phyloP scores from a whole-genome alignment of 2,888 invertebrate species.

The Xanthia togata region DNA sequence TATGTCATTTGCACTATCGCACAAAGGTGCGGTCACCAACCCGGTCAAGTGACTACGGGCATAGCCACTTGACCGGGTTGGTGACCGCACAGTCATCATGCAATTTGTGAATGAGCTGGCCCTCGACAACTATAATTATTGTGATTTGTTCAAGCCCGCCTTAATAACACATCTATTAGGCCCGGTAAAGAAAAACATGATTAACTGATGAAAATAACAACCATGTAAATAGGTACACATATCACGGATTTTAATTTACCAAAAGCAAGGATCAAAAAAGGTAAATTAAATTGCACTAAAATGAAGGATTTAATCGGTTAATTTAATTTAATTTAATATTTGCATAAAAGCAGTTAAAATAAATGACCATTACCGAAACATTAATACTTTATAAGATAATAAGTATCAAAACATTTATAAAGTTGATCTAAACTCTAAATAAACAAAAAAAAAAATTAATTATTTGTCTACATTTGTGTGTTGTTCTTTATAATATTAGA shows the following conservation, averaged over 20 bases:
- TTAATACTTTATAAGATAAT: conserved; percentile 15
- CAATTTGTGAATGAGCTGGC: background rate
- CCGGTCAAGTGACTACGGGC: no score
- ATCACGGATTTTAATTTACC: background rate
- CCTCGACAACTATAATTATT: background rate
- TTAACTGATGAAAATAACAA: background rate
- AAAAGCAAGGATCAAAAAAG: background rate
- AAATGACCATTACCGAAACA: background rate
- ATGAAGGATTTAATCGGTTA: background rate
- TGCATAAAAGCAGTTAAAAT: conserved; percentile 3
- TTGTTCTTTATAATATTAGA: background rate
- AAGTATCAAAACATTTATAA: conserved; percentile 29
- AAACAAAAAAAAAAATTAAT: background rate
- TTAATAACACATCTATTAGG: background rate
- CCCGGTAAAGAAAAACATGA: background rate
- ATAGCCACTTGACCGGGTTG: background rate
- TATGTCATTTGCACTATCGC: no score
- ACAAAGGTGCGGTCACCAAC: no score
- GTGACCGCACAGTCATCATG: conserved; percentile 7
- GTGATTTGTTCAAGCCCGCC: background rate
- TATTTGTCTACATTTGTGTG: background rate
- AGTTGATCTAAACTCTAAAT: background rate
- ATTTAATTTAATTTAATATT: conserved; percentile 1
- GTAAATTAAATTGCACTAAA: background rate
- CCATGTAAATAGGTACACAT: no score